Percentiles rank a stretch among this genome's conserved stretches.
These are phyloP conservation scores for Chrysocyon brachyurus DNA, from an alignment of 2,797 vertebrate species.

Conservation along the genomic window DNA sequence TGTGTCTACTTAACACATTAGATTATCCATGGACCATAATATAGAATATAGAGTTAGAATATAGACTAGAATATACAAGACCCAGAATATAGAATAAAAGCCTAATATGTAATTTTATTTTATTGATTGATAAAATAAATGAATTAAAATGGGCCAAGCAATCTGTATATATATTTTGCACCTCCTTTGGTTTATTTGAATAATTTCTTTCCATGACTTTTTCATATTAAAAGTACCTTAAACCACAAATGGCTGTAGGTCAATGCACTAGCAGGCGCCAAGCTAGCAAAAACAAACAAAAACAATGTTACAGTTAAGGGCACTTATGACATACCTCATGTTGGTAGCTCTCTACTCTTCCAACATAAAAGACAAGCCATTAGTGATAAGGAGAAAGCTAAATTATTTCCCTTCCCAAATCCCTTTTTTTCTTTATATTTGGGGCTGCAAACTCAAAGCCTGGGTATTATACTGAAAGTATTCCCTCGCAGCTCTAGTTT, in stretches of 20 bases:
- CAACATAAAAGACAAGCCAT: background rate
- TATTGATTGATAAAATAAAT: constrained; percentile 11
- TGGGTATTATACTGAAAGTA: background rate
- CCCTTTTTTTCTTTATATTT: background rate
- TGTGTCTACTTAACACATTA: background rate
- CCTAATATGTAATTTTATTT: background rate
- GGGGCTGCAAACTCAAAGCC: background rate
- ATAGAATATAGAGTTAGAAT: background rate
- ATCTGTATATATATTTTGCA: background rate
- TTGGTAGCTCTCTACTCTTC: background rate
- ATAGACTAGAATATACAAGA: too few species aligned
- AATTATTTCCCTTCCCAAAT: background rate
- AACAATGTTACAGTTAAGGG: background rate
- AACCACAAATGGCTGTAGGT: background rate
- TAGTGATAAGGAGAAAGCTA: background rate
- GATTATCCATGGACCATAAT: background rate
- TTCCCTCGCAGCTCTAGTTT: background rate
- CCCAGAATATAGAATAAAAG: background rate
- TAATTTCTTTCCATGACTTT: background rate
- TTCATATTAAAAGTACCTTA: background rate
- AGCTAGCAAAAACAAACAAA: background rate
- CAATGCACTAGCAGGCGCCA: background rate
- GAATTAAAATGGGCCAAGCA: background rate
- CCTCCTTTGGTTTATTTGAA: background rate
- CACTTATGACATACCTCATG: background rate